Evolutionary conservation across 2,797 vertebrate species (phyloP).

Genomic region (Spinibarbus caldwelli): DNA sequence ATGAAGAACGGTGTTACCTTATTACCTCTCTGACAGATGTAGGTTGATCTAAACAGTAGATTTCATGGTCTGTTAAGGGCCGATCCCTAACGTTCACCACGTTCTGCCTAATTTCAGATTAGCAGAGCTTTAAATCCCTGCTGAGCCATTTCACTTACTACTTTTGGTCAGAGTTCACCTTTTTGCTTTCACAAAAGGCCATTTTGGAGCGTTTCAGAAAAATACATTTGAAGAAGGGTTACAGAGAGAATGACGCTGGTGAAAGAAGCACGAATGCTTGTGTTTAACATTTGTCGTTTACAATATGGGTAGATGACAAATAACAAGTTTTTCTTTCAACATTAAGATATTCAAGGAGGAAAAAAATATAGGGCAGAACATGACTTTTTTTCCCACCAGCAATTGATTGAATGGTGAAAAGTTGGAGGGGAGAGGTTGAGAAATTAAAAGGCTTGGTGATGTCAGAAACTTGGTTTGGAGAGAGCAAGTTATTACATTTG

Average conservation of each 20-base stretch:
- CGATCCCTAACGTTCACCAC: slow-evolving; percentile 40
- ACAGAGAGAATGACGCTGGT: not conserved
- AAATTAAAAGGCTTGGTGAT: not conserved
- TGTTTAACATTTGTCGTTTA: not conserved
- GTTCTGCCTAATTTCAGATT: slow-evolving; percentile 32
- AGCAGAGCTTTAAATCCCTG: slow-evolving; percentile 33
- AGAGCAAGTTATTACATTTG: not conserved
- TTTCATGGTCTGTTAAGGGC: slow-evolving; percentile 21
- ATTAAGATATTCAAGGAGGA: not conserved
- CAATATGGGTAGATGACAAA: not conserved
- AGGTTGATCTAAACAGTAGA: slow-evolving; percentile 30
- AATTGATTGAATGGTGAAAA: not conserved
- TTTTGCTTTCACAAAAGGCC: slow-evolving; percentile 30
- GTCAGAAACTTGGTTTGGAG: not conserved
- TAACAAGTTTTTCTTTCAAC: not conserved
- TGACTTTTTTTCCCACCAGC: not conserved
- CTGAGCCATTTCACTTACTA: slow-evolving; percentile 42
- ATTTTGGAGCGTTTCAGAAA: not conserved
- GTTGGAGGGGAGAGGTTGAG: not conserved
- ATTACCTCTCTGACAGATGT: not conserved
- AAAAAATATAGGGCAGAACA: not conserved
- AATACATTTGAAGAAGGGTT: not conserved
- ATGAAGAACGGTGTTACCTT: not conserved
- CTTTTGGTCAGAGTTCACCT: slow-evolving; percentile 39
- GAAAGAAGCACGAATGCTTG: not conserved